phyloP scores from a whole-genome alignment of 2,113 vertebrate species.

The Hystrix cristata region DNA sequence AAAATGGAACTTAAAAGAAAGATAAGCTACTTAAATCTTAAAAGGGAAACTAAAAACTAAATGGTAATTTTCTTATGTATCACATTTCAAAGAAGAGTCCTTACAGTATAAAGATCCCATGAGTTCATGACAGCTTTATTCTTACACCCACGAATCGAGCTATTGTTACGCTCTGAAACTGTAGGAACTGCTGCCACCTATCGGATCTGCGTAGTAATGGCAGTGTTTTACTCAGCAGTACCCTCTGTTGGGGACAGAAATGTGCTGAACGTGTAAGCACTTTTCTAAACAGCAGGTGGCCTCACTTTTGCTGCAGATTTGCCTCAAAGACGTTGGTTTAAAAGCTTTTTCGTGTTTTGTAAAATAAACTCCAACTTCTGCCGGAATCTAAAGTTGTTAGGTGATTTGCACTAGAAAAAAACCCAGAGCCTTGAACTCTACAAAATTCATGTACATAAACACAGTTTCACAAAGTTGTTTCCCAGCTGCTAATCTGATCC shows the following conservation, averaged over 20 bases:
- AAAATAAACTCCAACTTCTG: slow-evolving; percentile 87
- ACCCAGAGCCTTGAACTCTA: slow-evolving; percentile 70
- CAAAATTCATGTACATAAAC: slow-evolving; percentile 84
- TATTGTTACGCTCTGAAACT: slow-evolving; percentile 88
- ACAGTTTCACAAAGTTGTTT: slow-evolving; percentile 82
- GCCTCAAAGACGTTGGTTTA: slow-evolving; percentile 85
- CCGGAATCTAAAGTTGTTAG: slow-evolving; percentile 80
- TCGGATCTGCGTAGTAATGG: slow-evolving; percentile 84
- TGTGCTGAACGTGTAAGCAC: slow-evolving; percentile 85
- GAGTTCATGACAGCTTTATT: slow-evolving; percentile 87
- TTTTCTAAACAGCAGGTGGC: slow-evolving; percentile 93
- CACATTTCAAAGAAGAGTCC: slow-evolving; percentile 88
- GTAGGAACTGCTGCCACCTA: slow-evolving; percentile 96
- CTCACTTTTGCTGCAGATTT: slow-evolving; percentile 87
- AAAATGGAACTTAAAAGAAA: slow-evolving; percentile 84
- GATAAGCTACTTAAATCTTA: slow-evolving; percentile 86
- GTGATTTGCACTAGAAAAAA: slow-evolving; percentile 82
- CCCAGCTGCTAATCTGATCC: slow-evolving; percentile 74
- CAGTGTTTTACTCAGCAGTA: slow-evolving; percentile 74
- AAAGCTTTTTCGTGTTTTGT: slow-evolving; percentile 90
- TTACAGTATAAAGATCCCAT: slow-evolving; percentile 84
- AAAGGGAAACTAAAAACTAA: slow-evolving; percentile 84
- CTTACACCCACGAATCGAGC: slow-evolving; percentile 77
- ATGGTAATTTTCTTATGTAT: slow-evolving; percentile 84
- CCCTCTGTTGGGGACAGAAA: slow-evolving; percentile 84